phyloP scores from a whole-genome alignment of 1,140 invertebrate genomes.

The Scaptomyza hsui region DNA sequence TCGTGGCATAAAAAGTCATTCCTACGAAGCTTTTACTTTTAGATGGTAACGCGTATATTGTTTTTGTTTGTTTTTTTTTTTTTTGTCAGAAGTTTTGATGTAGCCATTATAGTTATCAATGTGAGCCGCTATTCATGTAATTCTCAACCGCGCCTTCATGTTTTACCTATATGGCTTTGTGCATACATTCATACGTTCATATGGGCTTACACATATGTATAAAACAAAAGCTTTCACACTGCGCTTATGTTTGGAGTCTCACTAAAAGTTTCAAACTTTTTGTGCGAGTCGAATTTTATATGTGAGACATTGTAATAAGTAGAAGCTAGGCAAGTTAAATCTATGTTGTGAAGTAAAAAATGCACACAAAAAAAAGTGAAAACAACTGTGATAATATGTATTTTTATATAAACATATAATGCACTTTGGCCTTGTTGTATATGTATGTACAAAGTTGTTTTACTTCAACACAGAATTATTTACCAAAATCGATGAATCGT shows the following conservation, averaged over 20 bases:
- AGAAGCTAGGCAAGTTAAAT: constrained; percentile 27
- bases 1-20: constrained; percentile 17
- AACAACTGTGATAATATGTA: constrained; percentile 13
- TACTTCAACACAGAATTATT: neutral
- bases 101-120: no score
- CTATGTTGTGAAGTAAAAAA: constrained; percentile 1
- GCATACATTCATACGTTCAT: no score
- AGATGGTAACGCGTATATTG: no score
- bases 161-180: neutral
- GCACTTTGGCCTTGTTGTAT: neutral
- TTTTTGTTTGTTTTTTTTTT: neutral
- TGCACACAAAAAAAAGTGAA: neutral
- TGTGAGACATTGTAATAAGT: constrained; percentile 43
- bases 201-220: neutral
- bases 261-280: constrained; percentile 19
- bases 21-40: neutral
- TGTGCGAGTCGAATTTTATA: constrained; percentile 37
- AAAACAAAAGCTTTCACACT: constrained; percentile 52
- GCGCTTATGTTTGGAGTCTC: constrained; percentile 45
- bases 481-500: neutral
- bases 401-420: constrained; percentile 5
- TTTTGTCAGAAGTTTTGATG: neutral
- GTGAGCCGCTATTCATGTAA: neutral
- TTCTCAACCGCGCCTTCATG: neutral
- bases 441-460: neutral